Percentiles rank a stretch among this genome's conserved stretches.
phyloP scores from a whole-genome alignment of 1,140 invertebrate genomes.

The Drosophila chauvacae region DNA sequence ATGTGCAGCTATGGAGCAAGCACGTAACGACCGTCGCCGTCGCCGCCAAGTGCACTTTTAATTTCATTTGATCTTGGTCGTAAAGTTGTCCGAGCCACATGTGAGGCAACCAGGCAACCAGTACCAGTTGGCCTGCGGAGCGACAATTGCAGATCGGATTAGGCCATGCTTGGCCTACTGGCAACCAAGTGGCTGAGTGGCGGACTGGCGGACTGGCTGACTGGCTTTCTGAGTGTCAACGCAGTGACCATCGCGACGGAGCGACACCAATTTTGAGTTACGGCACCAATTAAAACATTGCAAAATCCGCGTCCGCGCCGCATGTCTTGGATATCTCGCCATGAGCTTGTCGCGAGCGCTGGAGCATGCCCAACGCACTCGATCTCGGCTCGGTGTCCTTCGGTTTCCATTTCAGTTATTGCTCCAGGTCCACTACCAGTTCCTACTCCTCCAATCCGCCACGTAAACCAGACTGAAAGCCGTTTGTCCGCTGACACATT shows the following conservation, averaged over 20 bases:
- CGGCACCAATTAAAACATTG: slow-evolving; percentile 34
- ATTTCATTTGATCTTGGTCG: slow-evolving; percentile 73
- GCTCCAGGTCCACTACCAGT: slow-evolving; percentile 3
- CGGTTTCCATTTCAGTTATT: neutral
- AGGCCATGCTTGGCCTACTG: slow-evolving; percentile 23
- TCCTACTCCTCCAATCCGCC: slow-evolving; percentile 2
- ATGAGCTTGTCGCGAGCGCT: slow-evolving; percentile 32
- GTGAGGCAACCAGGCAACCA: slow-evolving; percentile 18
- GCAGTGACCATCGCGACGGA: slow-evolving; percentile 30
- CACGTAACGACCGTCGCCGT: slow-evolving; percentile 22
- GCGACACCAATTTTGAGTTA: slow-evolving; percentile 33
- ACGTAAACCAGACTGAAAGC: slow-evolving; percentile 26
- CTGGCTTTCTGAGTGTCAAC: slow-evolving; percentile 44
- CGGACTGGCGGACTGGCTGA: neutral
- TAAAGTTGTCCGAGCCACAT: slow-evolving; percentile 42
- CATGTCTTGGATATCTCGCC: slow-evolving; percentile 26
- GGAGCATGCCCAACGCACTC: slow-evolving; percentile 12
- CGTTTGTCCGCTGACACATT: slow-evolving; percentile 30
- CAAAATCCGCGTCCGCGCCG: slow-evolving; percentile 10
- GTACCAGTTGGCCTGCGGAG: slow-evolving; percentile 34
- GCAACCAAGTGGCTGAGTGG: slow-evolving; percentile 14
- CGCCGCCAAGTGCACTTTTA: slow-evolving; percentile 64
- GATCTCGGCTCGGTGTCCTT: slow-evolving; percentile 21
- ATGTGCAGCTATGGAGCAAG: slow-evolving; percentile 4
- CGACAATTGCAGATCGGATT: slow-evolving; percentile 46